Base-by-base conservation (phyloP, 2,797 vertebrate genomes). In the Danio aesculapii region DNA sequence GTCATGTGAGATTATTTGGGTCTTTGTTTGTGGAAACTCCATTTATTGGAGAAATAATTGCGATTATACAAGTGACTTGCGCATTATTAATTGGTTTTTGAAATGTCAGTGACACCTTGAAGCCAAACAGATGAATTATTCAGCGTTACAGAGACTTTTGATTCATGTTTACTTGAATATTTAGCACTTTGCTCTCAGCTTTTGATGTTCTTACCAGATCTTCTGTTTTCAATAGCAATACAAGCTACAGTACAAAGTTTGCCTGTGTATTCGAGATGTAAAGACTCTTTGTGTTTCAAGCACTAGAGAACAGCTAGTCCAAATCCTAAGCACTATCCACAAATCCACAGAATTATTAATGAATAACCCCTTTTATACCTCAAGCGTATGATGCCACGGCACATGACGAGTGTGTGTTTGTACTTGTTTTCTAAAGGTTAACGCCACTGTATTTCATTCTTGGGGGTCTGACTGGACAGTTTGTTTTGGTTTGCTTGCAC, bases 361-460 rank as follows among this genome's bases (percentile, higher is more conserved):
- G 55, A 83, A 74, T 52, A 46, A 78, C 30, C 43, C 30, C 62
- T 74, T 68, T 78, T 14, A 75, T 59, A 10, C 46, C 73, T 58
- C 2, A 30, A 72, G 39, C 14, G 0, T 55, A 17, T 62, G 46
- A 55, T 59, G 19, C n/a, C 8, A 52, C 14, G 9, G n/a, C 75
- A 46, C 68, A 67, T 68, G 68, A 74, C n/a, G 6, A 46, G 39
- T 19, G 7, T 59, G 39, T 13, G n/a, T 49, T 55, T 64, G 50
- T 64, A 41, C 39, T 41, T 46, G 17, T 17, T 52, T 61, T 73
- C 41, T 21, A 73, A 58, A 58, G 41, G 70, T 47, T 73, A 58
- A 50, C 12, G 6, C 39, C 57, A 62, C 14, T 43, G 55, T 14
- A 14, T 30, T 77, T 16, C 9, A 0, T 69, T 52, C 30, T 50